phyloP scores from a whole-genome alignment of 2,888 invertebrate genomes.

The Oxycera nigricornis region DNA sequence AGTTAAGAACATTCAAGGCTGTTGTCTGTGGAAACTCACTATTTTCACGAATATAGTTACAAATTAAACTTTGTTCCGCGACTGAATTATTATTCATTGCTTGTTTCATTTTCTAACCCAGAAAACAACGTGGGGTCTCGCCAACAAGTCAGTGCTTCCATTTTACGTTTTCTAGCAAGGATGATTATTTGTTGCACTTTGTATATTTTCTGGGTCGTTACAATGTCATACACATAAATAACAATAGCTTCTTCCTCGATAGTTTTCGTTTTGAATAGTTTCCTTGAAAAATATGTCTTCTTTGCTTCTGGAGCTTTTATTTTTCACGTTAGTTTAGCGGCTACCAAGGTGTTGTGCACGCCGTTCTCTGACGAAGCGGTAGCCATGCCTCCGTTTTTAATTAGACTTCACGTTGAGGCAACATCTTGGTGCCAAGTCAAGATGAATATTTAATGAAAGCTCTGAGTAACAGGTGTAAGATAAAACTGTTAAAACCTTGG shows the following conservation, averaged over 20 bases:
- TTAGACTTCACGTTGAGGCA: not conserved
- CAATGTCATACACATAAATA: not conserved
- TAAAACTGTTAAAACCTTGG: too few relatives aligned
- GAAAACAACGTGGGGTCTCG: not conserved
- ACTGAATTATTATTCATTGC: not conserved
- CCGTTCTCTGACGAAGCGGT: not conserved
- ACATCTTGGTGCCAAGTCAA: not conserved
- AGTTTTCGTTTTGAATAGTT: not conserved
- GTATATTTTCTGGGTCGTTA: not conserved
- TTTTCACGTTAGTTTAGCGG: not conserved
- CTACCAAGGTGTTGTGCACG: not conserved
- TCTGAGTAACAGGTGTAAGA: too few relatives aligned
- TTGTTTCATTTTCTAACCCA: not conserved
- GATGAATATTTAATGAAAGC: not conserved
- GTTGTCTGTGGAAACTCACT: too few relatives aligned
- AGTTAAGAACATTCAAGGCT: too few relatives aligned
- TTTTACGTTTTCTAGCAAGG: not conserved
- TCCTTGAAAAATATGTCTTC: not conserved
- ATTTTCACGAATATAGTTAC: too few relatives aligned
- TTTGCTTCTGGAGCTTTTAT: not conserved
- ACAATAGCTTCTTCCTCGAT: not conserved
- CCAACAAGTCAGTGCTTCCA: not conserved
- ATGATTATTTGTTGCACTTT: not conserved
- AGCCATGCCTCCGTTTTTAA: not conserved
- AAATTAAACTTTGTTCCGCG: not conserved